Base-by-base conservation (phyloP, 35 echinoderm and acorn worm genomes). In the Heliocidaris erythrogramma region DNA sequence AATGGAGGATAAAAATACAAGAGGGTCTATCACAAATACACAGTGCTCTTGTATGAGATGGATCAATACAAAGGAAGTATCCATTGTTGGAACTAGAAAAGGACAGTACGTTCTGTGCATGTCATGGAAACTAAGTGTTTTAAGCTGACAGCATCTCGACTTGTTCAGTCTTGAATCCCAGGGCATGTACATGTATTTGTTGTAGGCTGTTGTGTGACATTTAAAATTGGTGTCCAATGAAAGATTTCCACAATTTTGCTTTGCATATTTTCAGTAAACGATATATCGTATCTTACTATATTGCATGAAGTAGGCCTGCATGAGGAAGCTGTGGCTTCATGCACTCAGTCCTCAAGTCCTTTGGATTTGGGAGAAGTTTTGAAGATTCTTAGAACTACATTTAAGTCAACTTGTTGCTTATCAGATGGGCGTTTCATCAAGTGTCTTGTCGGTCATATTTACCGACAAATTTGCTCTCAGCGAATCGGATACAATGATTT, bases 1-100 rank as follows among this genome's bases (percentile, higher is more conserved):
- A 87, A 89, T 27, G 87, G 87, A 30, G 87, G 87, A 35, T 89
- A 89, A 89, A 48, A 48, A 32, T 32, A 89, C 18, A 24, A 78
- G 65, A 78, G 65, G 65, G 65, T 27, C 52, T 12, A 56, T 56
- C 52, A 56, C 52, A 56, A 56, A 56, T 56, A 56, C 52, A 56
- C 52, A 56, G 52, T 56, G 14, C 52, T 56, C 65, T 78, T 78
- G 65, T 78, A 56, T 13, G 65, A 21, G 17, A 78, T 24, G 27
- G 65, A 78, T 78, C 65, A 78, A 78, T 78, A n/a, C 65, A 29
- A 56, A n/a, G 27, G 65, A 78, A 78, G 21, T 5, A 78, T 21
- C 21, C 27, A 78, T 78, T 78, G 65, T 78, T 78, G 18, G 21
- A 78, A 78, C 65, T n/a, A 27, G 65, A 78, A 78, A 21, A 21